Conservation (phyloP, 2,888 invertebrate species). For the Coenonympha glycerion region DNA sequence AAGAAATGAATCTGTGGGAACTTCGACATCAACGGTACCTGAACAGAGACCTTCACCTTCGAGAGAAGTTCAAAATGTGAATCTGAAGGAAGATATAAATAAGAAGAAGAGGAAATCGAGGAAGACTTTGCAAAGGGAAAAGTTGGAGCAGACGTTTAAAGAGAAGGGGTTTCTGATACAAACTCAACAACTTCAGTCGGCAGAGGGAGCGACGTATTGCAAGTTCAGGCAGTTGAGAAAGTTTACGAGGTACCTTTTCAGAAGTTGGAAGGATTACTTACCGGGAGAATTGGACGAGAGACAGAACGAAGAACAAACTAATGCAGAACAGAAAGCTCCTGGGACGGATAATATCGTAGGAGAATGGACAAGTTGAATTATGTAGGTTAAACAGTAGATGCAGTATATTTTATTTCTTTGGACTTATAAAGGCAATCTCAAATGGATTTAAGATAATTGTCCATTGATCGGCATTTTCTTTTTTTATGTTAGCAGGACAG, state of each 20-base stretch:
- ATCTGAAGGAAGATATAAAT: conserved; percentile 56
- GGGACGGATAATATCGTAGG: conserved; percentile 38
- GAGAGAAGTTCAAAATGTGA: conserved; percentile 33
- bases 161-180: conserved; percentile 95
- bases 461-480: neutral
- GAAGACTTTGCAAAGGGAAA: conserved; percentile 89
- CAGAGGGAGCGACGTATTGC: conserved; percentile 95
- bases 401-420: neutral
- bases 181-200: conserved; percentile 93
- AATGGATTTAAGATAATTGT: neutral
- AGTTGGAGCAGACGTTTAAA: conserved; percentile 92
- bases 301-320: conserved; percentile 26
- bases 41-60: too few species aligned
- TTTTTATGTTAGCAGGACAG: too few species aligned
- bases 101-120: conserved; percentile 84
- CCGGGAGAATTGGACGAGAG: conserved; percentile 81
- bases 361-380: conserved; percentile 39
- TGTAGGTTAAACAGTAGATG: neutral
- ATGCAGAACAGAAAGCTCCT: conserved; percentile 29
- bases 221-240: conserved; percentile 93
- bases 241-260: conserved; percentile 91
- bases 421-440: neutral
- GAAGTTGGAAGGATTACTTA: conserved; percentile 95
- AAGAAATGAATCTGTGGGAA: conserved; percentile 34
- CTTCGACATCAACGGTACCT: conserved; percentile 36